Conservation (phyloP, 2,113 vertebrate species). For the Mola mola region DNA sequence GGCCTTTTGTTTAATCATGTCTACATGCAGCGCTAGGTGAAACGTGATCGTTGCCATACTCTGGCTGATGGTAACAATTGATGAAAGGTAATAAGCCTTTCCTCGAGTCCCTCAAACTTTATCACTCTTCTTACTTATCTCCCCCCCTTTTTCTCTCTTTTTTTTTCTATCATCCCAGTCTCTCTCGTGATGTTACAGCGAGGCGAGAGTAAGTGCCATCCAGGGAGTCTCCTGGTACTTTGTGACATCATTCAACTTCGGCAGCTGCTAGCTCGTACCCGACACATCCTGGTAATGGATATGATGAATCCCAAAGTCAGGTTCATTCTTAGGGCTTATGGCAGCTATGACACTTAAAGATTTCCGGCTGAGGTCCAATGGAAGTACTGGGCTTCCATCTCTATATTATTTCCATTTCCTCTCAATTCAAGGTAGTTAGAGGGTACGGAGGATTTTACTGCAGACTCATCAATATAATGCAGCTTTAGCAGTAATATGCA, state of each 20-base stretch:
- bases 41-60: conserved; percentile 43
- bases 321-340: conserved; percentile 34
- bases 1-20: conserved; percentile 52
- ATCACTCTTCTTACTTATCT: conserved; percentile 19
- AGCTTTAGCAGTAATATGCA: conserved; percentile 10
- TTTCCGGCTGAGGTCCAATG: conserved; percentile 43
- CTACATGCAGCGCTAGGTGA: conserved; percentile 43
- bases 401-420: conserved; percentile 30
- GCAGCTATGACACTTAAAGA: conserved; percentile 44
- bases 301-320: conserved; percentile 49
- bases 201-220: conserved; percentile 49
- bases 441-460: conserved; percentile 18
- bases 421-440: conserved; percentile 18
- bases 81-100: conserved; percentile 42
- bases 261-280: conserved; percentile 32
- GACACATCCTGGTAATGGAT: conserved; percentile 51
- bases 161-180: neutral
- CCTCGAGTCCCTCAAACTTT: conserved; percentile 14
- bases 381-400: conserved; percentile 27
- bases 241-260: conserved; percentile 46
- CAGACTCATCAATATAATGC: conserved; percentile 20
- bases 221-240: conserved; percentile 45
- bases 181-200: no score
- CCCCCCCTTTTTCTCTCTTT: neutral
- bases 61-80: conserved; percentile 51